Evolutionary conservation across 2,113 vertebrate genomes (phyloP), one percentile per base, ranked within the genome.

Genomic region (Nestor notabilis): DNA sequence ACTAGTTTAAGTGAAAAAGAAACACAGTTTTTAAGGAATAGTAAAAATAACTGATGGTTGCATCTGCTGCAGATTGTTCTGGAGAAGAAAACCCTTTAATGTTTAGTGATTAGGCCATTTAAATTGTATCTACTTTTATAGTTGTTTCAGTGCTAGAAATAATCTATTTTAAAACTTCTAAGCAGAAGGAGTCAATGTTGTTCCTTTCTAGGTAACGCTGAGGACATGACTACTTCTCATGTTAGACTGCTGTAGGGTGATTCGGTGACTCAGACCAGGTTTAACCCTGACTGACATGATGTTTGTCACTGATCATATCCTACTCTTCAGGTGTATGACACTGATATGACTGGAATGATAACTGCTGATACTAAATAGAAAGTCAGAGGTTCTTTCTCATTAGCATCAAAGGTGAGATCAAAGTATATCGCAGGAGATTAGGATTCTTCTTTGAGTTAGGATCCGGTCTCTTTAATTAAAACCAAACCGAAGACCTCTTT

Each of bases 361-460:
- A 18, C 9, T 53, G 1, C 24, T 29, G 63, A 74, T 88, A 39
- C n/a, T 83, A 69, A 76, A 33, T 43, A 83, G 24, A 53, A 93
- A 66, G 9, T 78, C 31, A 86, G 53, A 72, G 23, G 55, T 95
- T 53, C n/a, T 70, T 55, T 76, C 25, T 46, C 10, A 3, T 74
- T 90, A 64, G 52, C 53, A 83, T 87, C 71, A 87, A 69, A 90
- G 43, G 65, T 89, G 93, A 90, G 47, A 89, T 95, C 85, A 90
- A 86, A 95, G 75, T 91, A 17, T 86, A 47, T 70, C 86, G 41
- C 41, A 77, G 82, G 64, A 87, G 60, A 49, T 47, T 47, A 79
- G 25, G 55, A 43, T 79, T 82, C 46, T 79, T 68, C 50, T 90
- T 91, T 56, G 7, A 4, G 25, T 68, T 91, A 69, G 72, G 66